phyloP scores from a whole-genome alignment of 2,113 vertebrate species.

The Marmota monax region DNA sequence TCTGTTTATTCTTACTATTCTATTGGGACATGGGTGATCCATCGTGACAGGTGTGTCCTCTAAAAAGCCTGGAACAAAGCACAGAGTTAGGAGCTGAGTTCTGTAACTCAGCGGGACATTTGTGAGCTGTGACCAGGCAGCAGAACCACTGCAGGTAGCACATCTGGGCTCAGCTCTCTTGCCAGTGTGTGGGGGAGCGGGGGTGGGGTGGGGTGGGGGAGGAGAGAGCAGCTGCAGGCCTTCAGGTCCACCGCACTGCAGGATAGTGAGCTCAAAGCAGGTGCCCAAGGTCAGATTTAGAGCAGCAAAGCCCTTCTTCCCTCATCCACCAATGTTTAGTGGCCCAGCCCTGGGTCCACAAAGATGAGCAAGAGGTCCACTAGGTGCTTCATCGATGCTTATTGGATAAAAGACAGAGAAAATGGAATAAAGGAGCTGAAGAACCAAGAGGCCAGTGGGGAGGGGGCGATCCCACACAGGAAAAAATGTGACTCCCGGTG shows the following conservation, averaged over 20 bases:
- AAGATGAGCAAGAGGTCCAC: background rate
- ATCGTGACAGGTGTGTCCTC: background rate
- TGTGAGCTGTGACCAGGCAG: background rate
- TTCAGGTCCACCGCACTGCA: fast-evolving
- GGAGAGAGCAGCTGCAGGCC: too few species aligned
- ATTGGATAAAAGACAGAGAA: background rate
- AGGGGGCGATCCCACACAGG: background rate
- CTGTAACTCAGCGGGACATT: fast-evolving
- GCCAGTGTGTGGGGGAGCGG: fast-evolving
- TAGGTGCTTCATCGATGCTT: background rate
- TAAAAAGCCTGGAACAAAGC: background rate
- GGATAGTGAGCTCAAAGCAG: fast-evolving
- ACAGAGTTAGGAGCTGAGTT: background rate
- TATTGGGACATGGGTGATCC: background rate
- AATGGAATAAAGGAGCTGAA: conserved; percentile 9
- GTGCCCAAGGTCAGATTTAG: fast-evolving
- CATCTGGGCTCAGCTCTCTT: background rate
- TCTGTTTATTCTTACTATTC: background rate
- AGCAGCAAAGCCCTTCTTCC: background rate
- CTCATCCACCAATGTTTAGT: fast-evolving
- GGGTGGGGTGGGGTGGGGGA: too few species aligned
- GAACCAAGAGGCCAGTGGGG: background rate
- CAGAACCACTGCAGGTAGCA: background rate
- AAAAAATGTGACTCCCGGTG: background rate
- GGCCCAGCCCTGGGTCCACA: background rate